Evolutionary conservation across 2,113 vertebrate species (phyloP).

Genomic region (Heterocephalus glaber): DNA sequence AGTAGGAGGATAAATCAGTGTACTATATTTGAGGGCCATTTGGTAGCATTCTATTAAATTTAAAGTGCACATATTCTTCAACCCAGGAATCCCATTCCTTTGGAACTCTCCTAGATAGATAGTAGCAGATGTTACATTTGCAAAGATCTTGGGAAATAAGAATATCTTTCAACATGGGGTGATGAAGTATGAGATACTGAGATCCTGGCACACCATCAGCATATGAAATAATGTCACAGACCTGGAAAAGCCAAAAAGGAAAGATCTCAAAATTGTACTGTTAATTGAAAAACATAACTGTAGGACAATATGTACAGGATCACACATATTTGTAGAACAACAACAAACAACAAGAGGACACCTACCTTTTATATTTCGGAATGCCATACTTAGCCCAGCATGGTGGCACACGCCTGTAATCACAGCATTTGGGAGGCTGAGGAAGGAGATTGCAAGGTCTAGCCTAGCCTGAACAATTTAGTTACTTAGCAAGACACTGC

Average conservation of each 20-base stretch:
- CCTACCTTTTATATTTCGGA: not conserved
- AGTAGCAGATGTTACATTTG: not conserved
- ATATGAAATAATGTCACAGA: not conserved
- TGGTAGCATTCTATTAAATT: not conserved
- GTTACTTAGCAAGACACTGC: not conserved
- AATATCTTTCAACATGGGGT: not conserved
- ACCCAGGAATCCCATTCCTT: slow-evolving; percentile 31
- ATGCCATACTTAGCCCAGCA: not conserved
- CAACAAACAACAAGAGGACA: not conserved
- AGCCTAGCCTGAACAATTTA: not conserved
- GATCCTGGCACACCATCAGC: not conserved
- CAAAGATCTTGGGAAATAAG: slow-evolving; percentile 28
- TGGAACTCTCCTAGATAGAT: not conserved
- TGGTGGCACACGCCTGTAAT: not conserved
- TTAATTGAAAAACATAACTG: not conserved
- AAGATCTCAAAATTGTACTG: not conserved
- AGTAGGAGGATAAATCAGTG: not conserved
- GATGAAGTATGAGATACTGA: not conserved
- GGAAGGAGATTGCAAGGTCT: not conserved
- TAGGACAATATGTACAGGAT: not conserved
- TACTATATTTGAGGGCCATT: slow-evolving; percentile 8
- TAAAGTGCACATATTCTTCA: not conserved
- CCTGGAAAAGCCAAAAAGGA: not conserved
- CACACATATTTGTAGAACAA: not conserved
- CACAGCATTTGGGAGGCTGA: not conserved